Conservation (phyloP, 2,113 vertebrate species). For the Neomonachus schauinslandi region DNA sequence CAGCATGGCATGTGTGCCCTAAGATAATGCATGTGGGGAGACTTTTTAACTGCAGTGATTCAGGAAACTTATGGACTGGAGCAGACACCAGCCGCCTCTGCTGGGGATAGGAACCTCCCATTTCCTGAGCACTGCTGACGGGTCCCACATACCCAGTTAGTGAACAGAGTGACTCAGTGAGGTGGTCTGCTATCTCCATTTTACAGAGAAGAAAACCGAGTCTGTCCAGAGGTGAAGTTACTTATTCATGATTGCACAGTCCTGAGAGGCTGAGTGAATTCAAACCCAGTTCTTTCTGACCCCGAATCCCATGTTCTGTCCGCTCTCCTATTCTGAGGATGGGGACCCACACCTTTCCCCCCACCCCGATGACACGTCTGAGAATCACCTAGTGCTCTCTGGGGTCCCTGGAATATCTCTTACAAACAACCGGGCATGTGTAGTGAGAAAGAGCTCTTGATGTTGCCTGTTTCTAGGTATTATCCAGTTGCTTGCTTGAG, state of each 20-base stretch:
- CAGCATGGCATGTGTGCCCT: background rate
- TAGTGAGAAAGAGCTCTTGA: background rate
- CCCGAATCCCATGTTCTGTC: background rate
- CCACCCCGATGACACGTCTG: rapidly evolving
- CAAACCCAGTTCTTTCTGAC: background rate
- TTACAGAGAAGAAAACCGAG: background rate
- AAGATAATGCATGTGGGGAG: background rate
- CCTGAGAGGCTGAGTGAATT: too few species aligned
- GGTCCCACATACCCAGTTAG: rapidly evolving
- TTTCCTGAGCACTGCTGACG: rapidly evolving
- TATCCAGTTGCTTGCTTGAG: background rate
- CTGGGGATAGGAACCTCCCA: background rate
- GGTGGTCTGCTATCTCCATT: background rate
- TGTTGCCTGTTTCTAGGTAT: background rate
- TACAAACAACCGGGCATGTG: rapidly evolving
- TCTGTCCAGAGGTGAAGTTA: background rate
- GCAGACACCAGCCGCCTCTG: background rate
- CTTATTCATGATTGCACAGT: background rate
- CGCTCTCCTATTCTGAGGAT: background rate
- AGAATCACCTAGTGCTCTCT: background rate
- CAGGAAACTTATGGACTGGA: background rate
- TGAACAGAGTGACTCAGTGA: background rate
- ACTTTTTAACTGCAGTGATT: background rate
- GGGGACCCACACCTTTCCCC: too few species aligned
- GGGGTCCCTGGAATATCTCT: background rate